A percentile compares a stretch with the other conserved stretches of the same genome.
These are phyloP conservation scores for Gadus chalcogrammus DNA, from an alignment of 2,113 vertebrate genomes.

Conservation along the genomic window DNA sequence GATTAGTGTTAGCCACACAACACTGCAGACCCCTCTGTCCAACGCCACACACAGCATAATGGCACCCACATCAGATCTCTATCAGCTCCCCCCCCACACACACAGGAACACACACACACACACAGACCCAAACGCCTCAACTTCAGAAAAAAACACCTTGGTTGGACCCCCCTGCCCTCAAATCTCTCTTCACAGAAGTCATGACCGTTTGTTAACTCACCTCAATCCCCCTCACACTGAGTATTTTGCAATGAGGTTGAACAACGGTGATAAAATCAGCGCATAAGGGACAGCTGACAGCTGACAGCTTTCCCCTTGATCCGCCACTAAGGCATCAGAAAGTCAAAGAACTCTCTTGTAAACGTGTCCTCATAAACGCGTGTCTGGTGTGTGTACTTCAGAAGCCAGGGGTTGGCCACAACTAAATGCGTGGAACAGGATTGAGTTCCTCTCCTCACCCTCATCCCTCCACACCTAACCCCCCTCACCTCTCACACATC, in stretches of 20 bases:
- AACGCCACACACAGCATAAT: slow-evolving; percentile 54
- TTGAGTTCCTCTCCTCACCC: too few species aligned
- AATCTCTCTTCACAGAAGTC: slow-evolving; percentile 13
- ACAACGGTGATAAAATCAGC: slow-evolving; percentile 31
- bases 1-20: slow-evolving; percentile 53
- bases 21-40: slow-evolving; percentile 41
- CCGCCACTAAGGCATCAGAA: too few species aligned
- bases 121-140: slow-evolving; percentile 28
- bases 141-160: slow-evolving; percentile 1
- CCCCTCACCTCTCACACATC: too few species aligned
- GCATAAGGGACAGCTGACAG: not conserved
- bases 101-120: slow-evolving; percentile 4
- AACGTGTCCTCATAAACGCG: too few species aligned
- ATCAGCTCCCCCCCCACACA: slow-evolving; percentile 26
- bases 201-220: not conserved
- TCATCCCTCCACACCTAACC: too few species aligned
- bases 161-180: slow-evolving; percentile 13
- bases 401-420: too few species aligned
- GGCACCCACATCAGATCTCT: slow-evolving; percentile 55
- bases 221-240: slow-evolving; percentile 4
- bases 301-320: slow-evolving; percentile 3
- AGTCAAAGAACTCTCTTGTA: too few species aligned
- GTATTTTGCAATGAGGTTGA: slow-evolving; percentile 29
- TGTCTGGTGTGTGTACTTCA: too few species aligned
- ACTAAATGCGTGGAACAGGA: too few species aligned